A percentile compares a stretch with the other conserved stretches of the same genome.
phyloP scores from a whole-genome alignment of 2,113 vertebrate species.

The Coptodon bakossiorum region DNA sequence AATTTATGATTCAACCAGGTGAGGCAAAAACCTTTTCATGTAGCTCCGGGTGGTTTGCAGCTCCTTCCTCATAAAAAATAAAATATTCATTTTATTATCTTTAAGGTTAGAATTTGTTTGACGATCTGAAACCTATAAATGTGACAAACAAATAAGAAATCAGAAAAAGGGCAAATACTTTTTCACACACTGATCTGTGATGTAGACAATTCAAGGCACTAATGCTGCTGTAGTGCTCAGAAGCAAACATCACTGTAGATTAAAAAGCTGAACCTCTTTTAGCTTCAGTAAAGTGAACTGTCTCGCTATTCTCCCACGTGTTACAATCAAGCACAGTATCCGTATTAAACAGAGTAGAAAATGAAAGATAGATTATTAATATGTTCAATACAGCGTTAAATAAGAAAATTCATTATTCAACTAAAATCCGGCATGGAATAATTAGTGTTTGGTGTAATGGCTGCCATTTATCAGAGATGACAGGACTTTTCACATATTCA shows the following conservation, averaged over 20 bases:
- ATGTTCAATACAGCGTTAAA: background rate
- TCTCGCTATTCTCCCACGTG: background rate
- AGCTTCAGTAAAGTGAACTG: background rate
- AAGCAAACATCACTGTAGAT: background rate
- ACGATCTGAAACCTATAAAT: background rate
- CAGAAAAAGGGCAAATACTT: background rate
- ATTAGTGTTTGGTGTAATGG: background rate
- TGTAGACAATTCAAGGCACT: rapidly evolving
- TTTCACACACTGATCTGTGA: rapidly evolving
- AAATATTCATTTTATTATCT: background rate
- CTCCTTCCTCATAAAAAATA: background rate
- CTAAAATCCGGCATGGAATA: background rate
- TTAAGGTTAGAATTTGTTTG: background rate
- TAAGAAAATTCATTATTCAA: background rate
- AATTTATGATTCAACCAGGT: background rate
- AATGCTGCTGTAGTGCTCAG: background rate
- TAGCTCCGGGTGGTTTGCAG: background rate
- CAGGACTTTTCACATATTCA: background rate
- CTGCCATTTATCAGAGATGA: background rate
- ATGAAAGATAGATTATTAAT: background rate
- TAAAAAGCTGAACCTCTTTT: background rate
- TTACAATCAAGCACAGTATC: background rate
- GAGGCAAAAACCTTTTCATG: rapidly evolving
- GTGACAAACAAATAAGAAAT: background rate
- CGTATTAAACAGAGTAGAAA: background rate